These are phyloP conservation scores for Leptoclinus maculatus DNA, from an alignment of 2,797 vertebrate species.

Conservation along the genomic window DNA sequence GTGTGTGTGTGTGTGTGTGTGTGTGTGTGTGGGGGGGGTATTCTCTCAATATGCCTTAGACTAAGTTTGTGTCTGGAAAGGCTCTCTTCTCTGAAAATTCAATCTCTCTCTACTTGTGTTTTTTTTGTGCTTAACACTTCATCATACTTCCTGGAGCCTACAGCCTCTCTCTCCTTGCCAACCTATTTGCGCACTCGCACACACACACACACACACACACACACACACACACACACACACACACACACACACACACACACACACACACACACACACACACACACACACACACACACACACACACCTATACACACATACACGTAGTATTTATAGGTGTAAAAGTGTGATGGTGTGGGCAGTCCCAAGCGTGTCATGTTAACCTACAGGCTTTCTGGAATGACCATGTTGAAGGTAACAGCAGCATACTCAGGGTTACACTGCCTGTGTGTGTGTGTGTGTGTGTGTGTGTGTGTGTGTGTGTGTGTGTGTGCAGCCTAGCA, in stretches of 20 bases:
- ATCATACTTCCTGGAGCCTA: constrained; percentile 21
- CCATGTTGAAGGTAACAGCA: neutral
- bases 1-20: no score
- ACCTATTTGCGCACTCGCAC: neutral
- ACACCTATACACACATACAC: neutral
- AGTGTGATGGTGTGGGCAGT: constrained; percentile 11
- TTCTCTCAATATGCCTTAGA: neutral
- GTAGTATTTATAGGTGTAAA: constrained; percentile 33
- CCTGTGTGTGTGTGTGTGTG: neutral
- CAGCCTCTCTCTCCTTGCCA: neutral
- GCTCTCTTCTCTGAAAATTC: neutral
- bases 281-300: no score
- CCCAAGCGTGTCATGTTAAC: constrained; percentile 20
- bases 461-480: neutral
- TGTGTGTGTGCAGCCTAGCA: neutral
- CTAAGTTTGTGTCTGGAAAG: neutral
- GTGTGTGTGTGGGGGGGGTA: no score
- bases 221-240: neutral
- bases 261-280: no score
- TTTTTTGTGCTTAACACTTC: neutral
- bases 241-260: neutral
- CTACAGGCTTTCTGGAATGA: neutral
- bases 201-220: no score
- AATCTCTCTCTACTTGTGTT: neutral
- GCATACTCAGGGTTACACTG: neutral